Evolutionary conservation across 2,888 invertebrate genomes (phyloP), one percentile per base, ranked within the genome.

Genomic region (Parapristionchus giblindavisi): DNA sequence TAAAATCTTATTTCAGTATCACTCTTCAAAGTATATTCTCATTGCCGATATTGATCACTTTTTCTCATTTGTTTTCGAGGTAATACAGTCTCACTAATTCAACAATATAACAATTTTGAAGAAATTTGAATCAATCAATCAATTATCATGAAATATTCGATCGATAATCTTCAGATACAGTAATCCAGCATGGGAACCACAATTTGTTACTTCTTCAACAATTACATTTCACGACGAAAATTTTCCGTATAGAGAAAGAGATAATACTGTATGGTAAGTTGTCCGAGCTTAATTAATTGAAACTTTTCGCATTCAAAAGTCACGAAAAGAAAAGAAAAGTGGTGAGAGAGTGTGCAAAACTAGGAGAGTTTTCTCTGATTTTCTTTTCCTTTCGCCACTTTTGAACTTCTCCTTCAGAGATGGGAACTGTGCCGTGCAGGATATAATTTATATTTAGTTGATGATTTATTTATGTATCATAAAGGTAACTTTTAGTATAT

Each of bases 341-440:
- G 17, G 17, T 43, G 43, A 14, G 43, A 43, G 8, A 43, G 17
- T 14, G 8, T 43, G 43, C 43, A 14, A 43, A 43, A n/a, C n/a
- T n/a, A n/a, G n/a, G n/a, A n/a, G n/a, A n/a, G n/a, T n/a, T 3
- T 61, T 8, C 38, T 14, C 34, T 61, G n/a, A n/a, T n/a, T n/a
- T n/a, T n/a, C n/a, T n/a, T n/a, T n/a, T n/a, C n/a, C n/a, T n/a
- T n/a, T n/a, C n/a, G n/a, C n/a, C n/a, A n/a, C n/a, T n/a, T n/a
- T n/a, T n/a, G n/a, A n/a, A n/a, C n/a, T 3, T 61, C 6, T 27
- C 8, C 34, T 61, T 11, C 38, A 61, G 61, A 8, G 38, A 21
- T 61, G 61, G 61, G 61, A 61, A 24, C 6, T 61, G 61, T 61
- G 61, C 27, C 61, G 61, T 38, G 61, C 61, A 14, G 40, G 40